Conservation (phyloP, 2,888 invertebrate genomes). For the Lepidochrysops patricia region DNA sequence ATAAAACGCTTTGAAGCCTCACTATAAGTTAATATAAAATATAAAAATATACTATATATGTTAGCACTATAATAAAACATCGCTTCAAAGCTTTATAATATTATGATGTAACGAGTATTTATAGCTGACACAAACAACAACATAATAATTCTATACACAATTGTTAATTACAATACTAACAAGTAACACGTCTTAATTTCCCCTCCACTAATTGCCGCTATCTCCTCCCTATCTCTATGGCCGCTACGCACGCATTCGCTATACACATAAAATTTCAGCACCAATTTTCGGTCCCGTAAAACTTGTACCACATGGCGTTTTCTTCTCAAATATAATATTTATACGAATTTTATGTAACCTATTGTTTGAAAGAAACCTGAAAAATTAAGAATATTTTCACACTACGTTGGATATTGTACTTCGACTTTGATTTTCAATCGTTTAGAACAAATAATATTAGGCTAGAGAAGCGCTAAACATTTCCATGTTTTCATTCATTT, state of each 20-base stretch:
- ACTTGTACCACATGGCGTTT: conserved; percentile 15
- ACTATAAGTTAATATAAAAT: too few relatives aligned
- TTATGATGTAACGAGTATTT: too few relatives aligned
- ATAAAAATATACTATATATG: too few relatives aligned
- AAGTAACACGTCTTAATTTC: background rate
- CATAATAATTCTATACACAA: too few relatives aligned
- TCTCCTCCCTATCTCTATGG: background rate
- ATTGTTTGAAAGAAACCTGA: background rate
- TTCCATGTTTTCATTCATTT: too few relatives aligned
- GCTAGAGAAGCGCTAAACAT: background rate
- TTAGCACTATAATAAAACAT: too few relatives aligned
- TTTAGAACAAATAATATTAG: background rate
- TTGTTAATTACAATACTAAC: too few relatives aligned
- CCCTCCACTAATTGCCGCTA: background rate
- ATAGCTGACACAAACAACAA: too few relatives aligned
- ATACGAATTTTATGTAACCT: background rate
- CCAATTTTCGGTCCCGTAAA: conserved; percentile 16
- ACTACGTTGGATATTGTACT: background rate
- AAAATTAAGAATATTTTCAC: background rate
- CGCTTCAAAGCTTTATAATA: too few relatives aligned
- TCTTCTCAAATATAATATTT: conserved; percentile 11
- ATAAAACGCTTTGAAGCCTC: too few relatives aligned
- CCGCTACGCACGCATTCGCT: conserved; percentile 9
- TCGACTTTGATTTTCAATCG: background rate
- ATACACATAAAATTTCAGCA: conserved; percentile 15